These are phyloP conservation scores for Ibidorhyncha struthersii DNA, from an alignment of 2,113 vertebrate species.

Conservation along the genomic window DNA sequence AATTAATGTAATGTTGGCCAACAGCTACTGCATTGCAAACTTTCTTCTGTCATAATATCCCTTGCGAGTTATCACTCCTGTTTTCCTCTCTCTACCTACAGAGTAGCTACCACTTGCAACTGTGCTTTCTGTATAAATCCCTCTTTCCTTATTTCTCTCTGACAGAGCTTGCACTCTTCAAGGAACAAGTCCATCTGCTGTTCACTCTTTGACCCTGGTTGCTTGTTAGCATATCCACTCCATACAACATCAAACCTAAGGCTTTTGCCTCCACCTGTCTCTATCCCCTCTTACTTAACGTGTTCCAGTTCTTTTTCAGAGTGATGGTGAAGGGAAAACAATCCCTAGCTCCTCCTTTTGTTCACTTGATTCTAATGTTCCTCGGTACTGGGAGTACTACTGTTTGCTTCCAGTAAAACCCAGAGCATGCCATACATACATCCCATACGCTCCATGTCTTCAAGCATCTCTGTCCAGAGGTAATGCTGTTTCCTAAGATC, in stretches of 20 bases:
- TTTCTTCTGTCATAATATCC: neutral
- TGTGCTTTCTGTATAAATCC: neutral
- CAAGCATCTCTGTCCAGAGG: neutral
- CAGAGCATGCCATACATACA: neutral
- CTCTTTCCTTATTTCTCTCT: neutral
- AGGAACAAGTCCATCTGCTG: neutral
- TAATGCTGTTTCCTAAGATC: neutral
- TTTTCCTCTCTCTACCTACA: neutral
- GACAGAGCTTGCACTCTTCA: neutral
- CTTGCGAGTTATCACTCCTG: neutral
- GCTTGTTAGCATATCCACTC: neutral
- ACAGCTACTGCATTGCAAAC: neutral
- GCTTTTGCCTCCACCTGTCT: neutral
- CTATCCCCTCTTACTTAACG: neutral
- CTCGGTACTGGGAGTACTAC: neutral
- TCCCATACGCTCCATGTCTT: neutral
- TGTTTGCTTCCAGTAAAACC: neutral
- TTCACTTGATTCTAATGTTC: neutral
- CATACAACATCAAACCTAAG: neutral
- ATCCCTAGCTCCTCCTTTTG: neutral
- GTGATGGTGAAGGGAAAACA: neutral
- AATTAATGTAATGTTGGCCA: neutral
- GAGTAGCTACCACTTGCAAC: neutral
- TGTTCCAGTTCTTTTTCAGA: neutral
- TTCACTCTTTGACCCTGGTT: neutral